A percentile compares a stretch with the other conserved stretches of the same genome.
Conservation (phyloP, 1,140 invertebrate species). For the Drosophila asahinai region DNA sequence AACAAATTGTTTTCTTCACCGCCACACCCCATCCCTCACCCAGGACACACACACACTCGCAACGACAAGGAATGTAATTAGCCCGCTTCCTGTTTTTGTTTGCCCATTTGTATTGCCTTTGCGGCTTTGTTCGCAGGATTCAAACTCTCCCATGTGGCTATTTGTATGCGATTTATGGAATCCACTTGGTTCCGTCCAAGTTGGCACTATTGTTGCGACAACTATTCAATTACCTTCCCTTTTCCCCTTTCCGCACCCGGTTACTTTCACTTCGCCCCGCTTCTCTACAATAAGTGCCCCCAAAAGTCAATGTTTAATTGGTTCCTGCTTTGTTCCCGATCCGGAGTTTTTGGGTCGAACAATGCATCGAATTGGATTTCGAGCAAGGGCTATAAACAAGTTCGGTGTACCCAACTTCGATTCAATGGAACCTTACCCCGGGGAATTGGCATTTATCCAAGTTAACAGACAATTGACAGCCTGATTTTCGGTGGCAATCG, state of each 20-base stretch:
- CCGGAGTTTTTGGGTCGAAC: constrained; percentile 16
- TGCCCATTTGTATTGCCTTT: constrained; percentile 45
- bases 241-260: background rate
- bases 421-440: constrained; percentile 1
- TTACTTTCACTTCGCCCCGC: constrained; percentile 11
- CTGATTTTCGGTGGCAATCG: constrained; percentile 15
- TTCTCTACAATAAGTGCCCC: constrained; percentile 5
- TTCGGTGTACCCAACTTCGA: background rate
- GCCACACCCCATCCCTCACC: background rate
- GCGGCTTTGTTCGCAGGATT: constrained; percentile 47
- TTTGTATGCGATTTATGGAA: constrained; percentile 61
- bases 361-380: constrained; percentile 23
- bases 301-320: constrained; percentile 47
- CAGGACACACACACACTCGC: constrained; percentile 7
- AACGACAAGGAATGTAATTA: constrained; percentile 48
- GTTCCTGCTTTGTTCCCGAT: constrained; percentile 11
- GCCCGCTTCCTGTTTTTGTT: constrained; percentile 55
- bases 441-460: constrained; percentile 20
- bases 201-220: constrained; percentile 52
- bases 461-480: constrained; percentile 21
- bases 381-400: constrained; percentile 6
- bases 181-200: constrained; percentile 33
- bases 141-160: constrained; percentile 55
- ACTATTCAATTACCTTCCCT: constrained; percentile 46
- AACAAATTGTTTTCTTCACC: constrained; percentile 56